A percentile compares a stretch with the other conserved stretches of the same genome.
Conservation (phyloP, 2,888 invertebrate genomes). For the Lymantria dispar region DNA sequence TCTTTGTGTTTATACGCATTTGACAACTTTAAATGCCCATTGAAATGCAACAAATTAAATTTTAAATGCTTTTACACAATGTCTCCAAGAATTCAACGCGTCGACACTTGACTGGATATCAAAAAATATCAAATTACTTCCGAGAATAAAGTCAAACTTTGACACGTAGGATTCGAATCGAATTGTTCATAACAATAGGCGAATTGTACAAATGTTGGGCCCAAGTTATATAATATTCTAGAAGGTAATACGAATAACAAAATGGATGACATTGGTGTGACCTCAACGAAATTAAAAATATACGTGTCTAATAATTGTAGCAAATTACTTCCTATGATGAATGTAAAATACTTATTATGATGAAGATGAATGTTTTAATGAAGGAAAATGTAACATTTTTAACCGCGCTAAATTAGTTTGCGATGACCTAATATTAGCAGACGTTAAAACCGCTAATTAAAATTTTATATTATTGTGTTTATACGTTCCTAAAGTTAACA, state of each 20-base stretch:
- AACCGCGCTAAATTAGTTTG: slow-evolving; percentile 6
- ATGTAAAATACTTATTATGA: slow-evolving; percentile 24
- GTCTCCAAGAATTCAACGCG: slow-evolving; percentile 13
- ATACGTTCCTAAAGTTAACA: neutral
- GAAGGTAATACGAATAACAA: slow-evolving; percentile 46
- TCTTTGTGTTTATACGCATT: slow-evolving; percentile 3
- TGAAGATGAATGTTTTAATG: slow-evolving; percentile 6
- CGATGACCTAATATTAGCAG: slow-evolving; percentile 16
- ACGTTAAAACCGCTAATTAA: slow-evolving; percentile 22
- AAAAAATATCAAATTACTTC: slow-evolving; percentile 66
- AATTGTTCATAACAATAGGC: slow-evolving; percentile 52
- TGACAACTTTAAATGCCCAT: slow-evolving; percentile 9
- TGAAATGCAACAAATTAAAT: slow-evolving; percentile 16
- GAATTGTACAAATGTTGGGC: slow-evolving; percentile 37
- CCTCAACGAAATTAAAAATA: slow-evolving; percentile 57
- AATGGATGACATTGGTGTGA: slow-evolving; percentile 62
- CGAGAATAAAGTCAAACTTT: slow-evolving; percentile 55
- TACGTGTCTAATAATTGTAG: slow-evolving; percentile 70
- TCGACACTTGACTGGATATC: slow-evolving; percentile 31
- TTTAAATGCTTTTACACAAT: slow-evolving; percentile 13
- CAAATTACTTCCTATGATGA: slow-evolving; percentile 74
- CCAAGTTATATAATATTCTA: slow-evolving; percentile 46
- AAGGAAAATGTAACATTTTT: neutral
- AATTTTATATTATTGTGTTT: neutral
- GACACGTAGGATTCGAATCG: slow-evolving; percentile 53